A percentile compares a stretch with the other conserved stretches of the same genome.
Conservation (phyloP, 2,797 vertebrate species). For the Cetoscarus ocellatus region DNA sequence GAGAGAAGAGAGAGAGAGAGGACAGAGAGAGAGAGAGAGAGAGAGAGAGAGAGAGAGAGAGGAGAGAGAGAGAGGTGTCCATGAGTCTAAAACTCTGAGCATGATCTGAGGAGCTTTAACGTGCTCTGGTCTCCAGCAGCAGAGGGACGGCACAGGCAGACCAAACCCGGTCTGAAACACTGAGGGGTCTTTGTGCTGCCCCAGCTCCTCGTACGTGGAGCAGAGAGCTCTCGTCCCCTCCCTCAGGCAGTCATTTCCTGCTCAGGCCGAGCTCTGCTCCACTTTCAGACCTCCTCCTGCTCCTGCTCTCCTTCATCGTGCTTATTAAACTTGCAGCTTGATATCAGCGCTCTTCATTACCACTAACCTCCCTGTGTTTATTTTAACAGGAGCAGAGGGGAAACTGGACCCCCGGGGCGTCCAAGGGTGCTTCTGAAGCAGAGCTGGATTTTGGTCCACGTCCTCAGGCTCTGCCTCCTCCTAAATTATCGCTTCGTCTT, state of each 20-base stretch:
- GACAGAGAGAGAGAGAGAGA: too few relatives aligned
- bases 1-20: too few relatives aligned
- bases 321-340: constrained; percentile 78
- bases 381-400: constrained; percentile 62
- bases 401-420: constrained; percentile 41
- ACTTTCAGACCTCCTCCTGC: constrained; percentile 82
- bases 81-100: too few relatives aligned
- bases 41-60: too few relatives aligned
- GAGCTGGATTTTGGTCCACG: constrained; percentile 58
- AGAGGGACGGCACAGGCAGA: constrained; percentile 59
- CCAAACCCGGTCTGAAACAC: constrained; percentile 68
- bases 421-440: constrained; percentile 62
- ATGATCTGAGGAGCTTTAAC: too few relatives aligned
- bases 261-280: constrained; percentile 74
- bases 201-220: constrained; percentile 71
- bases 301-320: constrained; percentile 76
- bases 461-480: constrained; percentile 32
- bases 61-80: too few relatives aligned
- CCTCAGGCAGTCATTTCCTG: constrained; percentile 85
- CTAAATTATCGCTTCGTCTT: constrained; percentile 60
- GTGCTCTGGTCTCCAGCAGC: constrained; percentile 54
- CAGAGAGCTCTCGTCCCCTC: constrained; percentile 74
- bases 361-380: constrained; percentile 70
- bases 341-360: constrained; percentile 83
- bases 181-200: constrained; percentile 80